Evolutionary conservation across 1,140 invertebrate species (phyloP), one percentile per base, ranked within the genome.

Genomic region (Hycleus phaleratus): DNA sequence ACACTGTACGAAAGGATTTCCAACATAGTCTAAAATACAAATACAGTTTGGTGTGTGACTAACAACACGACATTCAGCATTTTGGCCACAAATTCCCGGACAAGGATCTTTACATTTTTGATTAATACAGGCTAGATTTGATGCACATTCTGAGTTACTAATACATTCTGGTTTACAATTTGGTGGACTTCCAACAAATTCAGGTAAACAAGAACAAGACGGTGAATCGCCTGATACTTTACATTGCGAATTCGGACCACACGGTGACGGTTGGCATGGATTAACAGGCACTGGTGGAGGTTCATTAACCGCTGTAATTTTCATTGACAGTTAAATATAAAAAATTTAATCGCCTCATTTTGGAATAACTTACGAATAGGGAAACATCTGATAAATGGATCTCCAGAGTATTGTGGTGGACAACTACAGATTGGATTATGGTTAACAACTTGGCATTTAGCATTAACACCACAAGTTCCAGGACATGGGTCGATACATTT

Each of bases 381-480:
- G 11, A 64, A 38, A 66, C 78, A 80, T 56, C 74, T 62, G 4
- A 76, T 64, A 58, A 88, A 88, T 11, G 86, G 85, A 81, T 90
- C 86, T 50, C 88, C 88, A 48, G 82, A 86, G 63, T 81, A 87
- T 11, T 75, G 77, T 10, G 75, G 52, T 32, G 80, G 79, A 73
- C 88, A 91, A 55, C 78, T 83, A 73, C 87, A 91, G 46, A 88
- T 82, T 1, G 88, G 87, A 74, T 83, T 87, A 65, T 91, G 88
- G 71, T 85, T 86, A 9, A 86, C 79, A 38, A 88, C 83, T 73
- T 82, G 77, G 70, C 87, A 90, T 54, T 79, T 73, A 2, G 87
- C 81, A 40, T 49, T 49, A 38, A 73, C 38, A 38, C 70, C 86
- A 71, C 87, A 90, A 26, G 84, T 81, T 45, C 82, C 84, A 8